phyloP scores from a whole-genome alignment of 2,888 invertebrate species.

The Phymatocera aterrima region DNA sequence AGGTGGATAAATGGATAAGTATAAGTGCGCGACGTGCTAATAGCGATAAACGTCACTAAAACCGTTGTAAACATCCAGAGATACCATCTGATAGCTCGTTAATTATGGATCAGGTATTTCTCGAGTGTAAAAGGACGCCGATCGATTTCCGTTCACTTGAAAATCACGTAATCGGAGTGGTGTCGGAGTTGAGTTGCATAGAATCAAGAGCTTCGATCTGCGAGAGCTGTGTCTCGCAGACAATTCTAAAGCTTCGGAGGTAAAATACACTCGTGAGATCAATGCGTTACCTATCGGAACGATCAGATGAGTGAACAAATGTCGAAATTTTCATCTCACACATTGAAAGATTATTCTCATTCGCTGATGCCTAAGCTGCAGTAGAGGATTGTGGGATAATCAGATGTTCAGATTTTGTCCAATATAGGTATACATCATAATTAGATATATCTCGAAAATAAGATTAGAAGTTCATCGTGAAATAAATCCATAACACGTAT shows the following conservation, averaged over 20 bases:
- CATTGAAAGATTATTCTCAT: background rate
- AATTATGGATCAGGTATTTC: constrained; percentile 29
- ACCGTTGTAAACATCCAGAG: constrained; percentile 4
- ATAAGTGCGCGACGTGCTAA: background rate
- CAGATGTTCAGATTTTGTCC: background rate
- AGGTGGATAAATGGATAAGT: background rate
- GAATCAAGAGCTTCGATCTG: background rate
- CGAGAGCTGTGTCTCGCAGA: background rate
- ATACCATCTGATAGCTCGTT: constrained; percentile 8
- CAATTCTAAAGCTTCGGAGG: background rate
- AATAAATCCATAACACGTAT: no score
- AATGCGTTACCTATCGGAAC: background rate
- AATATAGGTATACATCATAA: no score
- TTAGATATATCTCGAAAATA: no score
- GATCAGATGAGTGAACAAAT: background rate
- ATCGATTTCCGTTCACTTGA: constrained; percentile 25
- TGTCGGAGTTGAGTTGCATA: background rate
- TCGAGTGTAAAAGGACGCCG: background rate
- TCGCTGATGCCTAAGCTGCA: background rate
- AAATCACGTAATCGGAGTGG: constrained; percentile 5
- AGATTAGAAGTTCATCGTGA: no score
- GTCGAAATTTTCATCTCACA: constrained; percentile 6
- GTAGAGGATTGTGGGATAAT: background rate
- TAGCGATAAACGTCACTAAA: constrained; percentile 13
- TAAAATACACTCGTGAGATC: background rate